Evolutionary conservation across 2,797 vertebrate genomes (phyloP).

Genomic region (Gallirallus australis): DNA sequence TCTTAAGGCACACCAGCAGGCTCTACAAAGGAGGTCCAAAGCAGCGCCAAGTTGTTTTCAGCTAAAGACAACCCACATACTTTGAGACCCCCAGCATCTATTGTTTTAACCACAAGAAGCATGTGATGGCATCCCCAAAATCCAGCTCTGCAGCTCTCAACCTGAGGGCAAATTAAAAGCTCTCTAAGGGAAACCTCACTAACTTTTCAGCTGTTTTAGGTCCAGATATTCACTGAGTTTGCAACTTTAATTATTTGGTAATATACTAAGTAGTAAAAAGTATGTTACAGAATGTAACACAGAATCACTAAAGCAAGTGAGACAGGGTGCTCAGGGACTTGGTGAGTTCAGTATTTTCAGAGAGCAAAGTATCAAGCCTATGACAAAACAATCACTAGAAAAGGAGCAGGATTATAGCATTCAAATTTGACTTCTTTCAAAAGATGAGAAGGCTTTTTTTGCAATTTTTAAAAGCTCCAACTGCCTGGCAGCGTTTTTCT

Average conservation of each 20-base stretch:
- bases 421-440: not conserved
- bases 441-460: not conserved
- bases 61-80: not conserved
- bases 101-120: not conserved
- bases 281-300: not conserved
- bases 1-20: not conserved
- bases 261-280: not conserved
- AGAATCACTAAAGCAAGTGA: not conserved
- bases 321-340: not conserved
- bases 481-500: not conserved
- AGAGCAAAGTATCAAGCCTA: not conserved
- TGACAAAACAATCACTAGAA: not conserved
- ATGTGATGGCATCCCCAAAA: not conserved
- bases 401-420: not conserved
- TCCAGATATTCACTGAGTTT: not conserved
- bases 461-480: not conserved
- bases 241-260: not conserved
- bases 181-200: not conserved
- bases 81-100: not conserved
- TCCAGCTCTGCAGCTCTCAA: not conserved
- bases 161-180: not conserved
- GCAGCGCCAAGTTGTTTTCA: not conserved
- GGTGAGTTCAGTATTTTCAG: not conserved
- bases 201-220: not conserved
- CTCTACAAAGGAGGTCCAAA: not conserved